Evolutionary conservation across 2,888 invertebrate species (phyloP), one percentile per base, ranked within the genome.

Genomic region (Leptarthrus brevirostris): DNA sequence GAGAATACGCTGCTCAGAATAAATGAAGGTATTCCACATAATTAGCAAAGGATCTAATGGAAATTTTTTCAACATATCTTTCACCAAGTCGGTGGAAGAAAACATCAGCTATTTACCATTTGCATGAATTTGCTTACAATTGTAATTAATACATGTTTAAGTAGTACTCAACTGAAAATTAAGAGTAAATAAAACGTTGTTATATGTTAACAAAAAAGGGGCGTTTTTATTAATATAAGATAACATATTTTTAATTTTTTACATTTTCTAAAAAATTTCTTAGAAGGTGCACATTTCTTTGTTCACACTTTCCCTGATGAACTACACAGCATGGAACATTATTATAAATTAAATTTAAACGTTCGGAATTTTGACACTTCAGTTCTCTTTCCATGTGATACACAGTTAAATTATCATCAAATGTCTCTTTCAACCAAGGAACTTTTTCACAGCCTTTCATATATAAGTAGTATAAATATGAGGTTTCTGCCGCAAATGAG

Each of bases 241-340:
- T 40, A 40, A 12, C 6, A 40, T 12, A 12, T 12, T 40, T 40
- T 40, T 12, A 12, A 40, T 40, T 40, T 40, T 12, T 40, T 40
- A 40, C 40, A 40, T 40, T 40, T 40, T 36, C 34, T 12, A 58
- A 58, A 20, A 34, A 40, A 18, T 58, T 16, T 58, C 18, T 58
- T 18, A 58, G 16, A 18, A 58, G 20, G n/a, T 58, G 6, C 18
- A 58, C 58, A 36, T 58, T 58, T 58, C 36, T 16, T 58, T 36
- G 36, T 16, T 34, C 16, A 58, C 58, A 58, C 12, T 12, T n/a
- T n/a, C 58, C 58, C 0, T 10, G 34, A 58, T 58, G 58, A 10
- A 36, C 18, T 0, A 58, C 34, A 20, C 58, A 58, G 26, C 16
- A 18, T 12, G 36, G 36, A 12, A 2, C n/a, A n/a, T 58, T 30